phyloP scores from a whole-genome alignment of 2,888 invertebrate genomes.

The Mimumesa dahlbomi region DNA sequence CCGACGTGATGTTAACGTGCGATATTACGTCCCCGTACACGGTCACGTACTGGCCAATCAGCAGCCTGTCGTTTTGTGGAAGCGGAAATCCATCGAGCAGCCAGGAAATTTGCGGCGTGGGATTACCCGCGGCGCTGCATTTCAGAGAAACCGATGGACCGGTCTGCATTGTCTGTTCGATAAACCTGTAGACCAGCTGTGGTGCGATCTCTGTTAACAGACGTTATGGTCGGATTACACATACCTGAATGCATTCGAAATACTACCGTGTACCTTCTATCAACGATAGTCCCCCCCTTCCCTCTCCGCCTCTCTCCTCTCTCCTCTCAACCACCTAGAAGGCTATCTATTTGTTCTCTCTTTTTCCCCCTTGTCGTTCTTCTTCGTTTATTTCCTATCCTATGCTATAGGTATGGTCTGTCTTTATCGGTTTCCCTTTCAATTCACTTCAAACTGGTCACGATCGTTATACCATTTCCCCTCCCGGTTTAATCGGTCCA shows the following conservation, averaged over 20 bases:
- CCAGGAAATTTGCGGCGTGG: slow-evolving; percentile 82
- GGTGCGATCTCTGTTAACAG: slow-evolving; percentile 81
- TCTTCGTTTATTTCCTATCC: no score
- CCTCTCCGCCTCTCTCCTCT: background rate
- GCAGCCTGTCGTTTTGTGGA: slow-evolving; percentile 81
- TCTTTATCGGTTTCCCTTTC: no score
- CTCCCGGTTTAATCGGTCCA: no score
- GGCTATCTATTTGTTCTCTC: background rate
- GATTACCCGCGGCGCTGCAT: slow-evolving; percentile 81
- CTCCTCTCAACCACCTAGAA: background rate
- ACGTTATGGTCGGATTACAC: slow-evolving; percentile 57
- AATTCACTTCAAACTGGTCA: no score
- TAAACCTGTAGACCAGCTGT: slow-evolving; percentile 80
- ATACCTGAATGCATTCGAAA: slow-evolving; percentile 19
- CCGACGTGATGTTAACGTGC: slow-evolving; percentile 81
- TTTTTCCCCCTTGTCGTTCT: background rate
- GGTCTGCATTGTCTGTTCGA: slow-evolving; percentile 81
- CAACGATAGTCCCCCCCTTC: background rate
- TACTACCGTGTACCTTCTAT: background rate
- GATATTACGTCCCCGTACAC: slow-evolving; percentile 81
- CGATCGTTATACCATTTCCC: no score
- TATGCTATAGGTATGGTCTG: no score
- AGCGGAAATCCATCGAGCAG: slow-evolving; percentile 80
- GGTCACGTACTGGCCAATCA: slow-evolving; percentile 81
- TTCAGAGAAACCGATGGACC: slow-evolving; percentile 81